A percentile compares a stretch with the other conserved stretches of the same genome.
phyloP scores from a whole-genome alignment of 1,140 invertebrate genomes.

The Tribolium madens region DNA sequence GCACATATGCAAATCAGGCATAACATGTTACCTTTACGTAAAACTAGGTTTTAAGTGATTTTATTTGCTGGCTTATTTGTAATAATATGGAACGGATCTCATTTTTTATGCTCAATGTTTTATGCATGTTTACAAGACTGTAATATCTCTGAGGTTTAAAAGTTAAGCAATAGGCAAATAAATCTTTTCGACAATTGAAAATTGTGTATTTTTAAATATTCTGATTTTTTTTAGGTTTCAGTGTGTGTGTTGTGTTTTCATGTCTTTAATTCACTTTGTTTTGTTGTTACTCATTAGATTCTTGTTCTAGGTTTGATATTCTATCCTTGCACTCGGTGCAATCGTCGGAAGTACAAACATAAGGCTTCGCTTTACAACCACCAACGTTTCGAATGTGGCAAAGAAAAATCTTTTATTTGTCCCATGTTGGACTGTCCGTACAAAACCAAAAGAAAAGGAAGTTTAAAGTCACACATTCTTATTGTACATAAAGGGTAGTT shows the following conservation, averaged over 20 bases:
- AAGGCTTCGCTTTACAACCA: constrained; percentile 67
- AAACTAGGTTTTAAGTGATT: constrained; percentile 1
- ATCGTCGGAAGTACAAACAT: constrained; percentile 69
- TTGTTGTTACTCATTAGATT: constrained; percentile 1
- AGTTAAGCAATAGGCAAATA: background rate
- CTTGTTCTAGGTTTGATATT: constrained; percentile 46
- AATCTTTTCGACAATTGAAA: background rate
- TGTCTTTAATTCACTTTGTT: background rate
- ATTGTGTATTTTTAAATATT: background rate
- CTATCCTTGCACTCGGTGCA: constrained; percentile 70
- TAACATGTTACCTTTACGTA: background rate
- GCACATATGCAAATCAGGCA: constrained; percentile 51
- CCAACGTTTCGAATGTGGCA: constrained; percentile 71
- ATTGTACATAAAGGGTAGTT: constrained; percentile 36
- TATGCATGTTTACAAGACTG: background rate
- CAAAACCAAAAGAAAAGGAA: constrained; percentile 70
- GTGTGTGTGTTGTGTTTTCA: background rate
- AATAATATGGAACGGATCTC: too few relatives aligned
- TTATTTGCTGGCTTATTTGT: background rate
- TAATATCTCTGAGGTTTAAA: background rate
- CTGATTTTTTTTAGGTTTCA: background rate
- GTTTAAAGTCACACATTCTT: constrained; percentile 68
- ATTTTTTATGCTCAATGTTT: background rate
- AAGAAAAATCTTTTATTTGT: constrained; percentile 61
- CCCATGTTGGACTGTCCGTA: constrained; percentile 66